Percentiles rank a stretch among this genome's conserved stretches.
Conservation (phyloP, 2,888 invertebrate species). For the Drosophila demipolita region DNA sequence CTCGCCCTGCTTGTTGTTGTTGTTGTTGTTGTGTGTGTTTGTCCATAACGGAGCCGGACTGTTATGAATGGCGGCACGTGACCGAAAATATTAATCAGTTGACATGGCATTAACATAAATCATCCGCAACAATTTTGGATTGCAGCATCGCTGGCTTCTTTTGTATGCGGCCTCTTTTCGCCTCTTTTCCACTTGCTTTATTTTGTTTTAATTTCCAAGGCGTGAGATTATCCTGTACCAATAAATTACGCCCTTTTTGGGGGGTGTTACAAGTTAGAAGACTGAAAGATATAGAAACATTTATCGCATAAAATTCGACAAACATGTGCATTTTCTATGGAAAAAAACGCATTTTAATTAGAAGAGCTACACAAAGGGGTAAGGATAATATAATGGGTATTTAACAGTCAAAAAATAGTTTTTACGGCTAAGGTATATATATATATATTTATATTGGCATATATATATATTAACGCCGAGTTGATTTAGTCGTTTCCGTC, state of each 20-base stretch:
- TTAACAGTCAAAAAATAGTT: no score
- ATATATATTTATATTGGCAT: no score
- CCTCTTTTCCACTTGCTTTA: constrained; percentile 16
- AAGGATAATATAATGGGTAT: neutral
- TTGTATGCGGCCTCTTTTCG: neutral
- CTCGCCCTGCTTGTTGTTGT: constrained; percentile 13
- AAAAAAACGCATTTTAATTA: neutral
- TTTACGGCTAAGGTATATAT: no score
- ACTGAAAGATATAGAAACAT: neutral
- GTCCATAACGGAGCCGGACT: constrained; percentile 32
- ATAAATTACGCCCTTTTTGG: neutral
- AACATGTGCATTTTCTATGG: neutral
- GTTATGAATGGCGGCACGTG: constrained; percentile 80
- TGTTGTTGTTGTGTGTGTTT: constrained; percentile 28
- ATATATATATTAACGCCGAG: neutral
- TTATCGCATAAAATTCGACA: neutral
- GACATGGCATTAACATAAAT: constrained; percentile 83
- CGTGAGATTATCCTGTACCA: constrained; percentile 22
- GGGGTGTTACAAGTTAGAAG: neutral
- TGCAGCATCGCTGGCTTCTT: constrained; percentile 37
- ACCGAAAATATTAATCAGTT: constrained; percentile 84
- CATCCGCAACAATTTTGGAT: constrained; percentile 74
- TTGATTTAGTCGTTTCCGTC: neutral
- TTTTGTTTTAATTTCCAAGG: constrained; percentile 37
- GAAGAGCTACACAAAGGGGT: neutral